Evolutionary conservation across 2,888 invertebrate species (phyloP), one percentile per base, ranked within the genome.

Genomic region (Athetis lepigone): DNA sequence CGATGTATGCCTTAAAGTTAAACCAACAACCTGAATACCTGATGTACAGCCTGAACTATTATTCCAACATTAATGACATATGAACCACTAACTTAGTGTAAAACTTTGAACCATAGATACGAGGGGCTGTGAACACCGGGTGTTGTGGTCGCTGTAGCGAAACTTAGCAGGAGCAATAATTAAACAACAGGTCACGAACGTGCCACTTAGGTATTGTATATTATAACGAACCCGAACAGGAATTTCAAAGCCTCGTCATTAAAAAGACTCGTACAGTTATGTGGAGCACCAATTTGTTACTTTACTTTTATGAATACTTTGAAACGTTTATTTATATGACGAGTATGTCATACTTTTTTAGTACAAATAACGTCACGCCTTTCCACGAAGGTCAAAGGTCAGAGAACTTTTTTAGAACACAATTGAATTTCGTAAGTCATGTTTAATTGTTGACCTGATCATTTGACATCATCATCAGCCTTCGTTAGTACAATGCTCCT

Each of bases 101-200:
- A n/a, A 64, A 67, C 58, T 57, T 57, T 29, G 29, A 63, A 67
- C 63, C 55, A 46, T 58, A 60, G 13, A 36, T 11, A n/a, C 23
- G 18, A 39, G 18, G 25, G 43, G 42, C 9, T 19, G 21, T 36
- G 27, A 56, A 23, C n/a, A n/a, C 29, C 23, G 23, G 16, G 29
- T 40, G 37, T 19, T 68, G 59, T 25, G 23, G 19, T 25, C 33
- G 29, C n/a, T 68, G 59, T 25, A 19, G 23, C 29, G 8, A 11
- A 58, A 64, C 59, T 68, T 45, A n/a, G 23, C 23, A 33, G 16
- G n/a, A 25, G 16, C 68, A 67, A 64, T 63, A 57, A 67, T 67
- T 57, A 64, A 58, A 64, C 58, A 68, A 0, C 39, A 64, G 58
- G 58, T 64, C 64, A 64, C 64, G 68, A 64, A 68, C 68, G 45